Percentiles rank a stretch among this genome's conserved stretches.
These are phyloP conservation scores for Phania funesta DNA, from an alignment of 2,888 invertebrate species.

Conservation along the genomic window DNA sequence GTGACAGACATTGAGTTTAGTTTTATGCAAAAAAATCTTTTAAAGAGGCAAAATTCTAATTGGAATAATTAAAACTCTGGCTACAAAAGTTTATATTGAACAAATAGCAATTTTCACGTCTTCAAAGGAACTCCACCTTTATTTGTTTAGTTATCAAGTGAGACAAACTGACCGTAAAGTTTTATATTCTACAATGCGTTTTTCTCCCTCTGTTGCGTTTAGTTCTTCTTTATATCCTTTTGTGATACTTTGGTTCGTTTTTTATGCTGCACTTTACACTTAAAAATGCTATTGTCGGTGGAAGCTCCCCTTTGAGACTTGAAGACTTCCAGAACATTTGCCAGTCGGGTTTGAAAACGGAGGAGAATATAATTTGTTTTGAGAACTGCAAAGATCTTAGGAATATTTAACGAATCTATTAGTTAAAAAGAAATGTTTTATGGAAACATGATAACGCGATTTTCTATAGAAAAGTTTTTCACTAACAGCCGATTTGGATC, in stretches of 20 bases:
- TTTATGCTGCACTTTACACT: too few relatives aligned
- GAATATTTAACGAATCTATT: too few relatives aligned
- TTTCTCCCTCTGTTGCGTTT: background rate
- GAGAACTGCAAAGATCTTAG: too few relatives aligned
- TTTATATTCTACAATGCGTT: background rate
- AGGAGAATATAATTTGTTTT: too few relatives aligned
- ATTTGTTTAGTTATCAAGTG: background rate
- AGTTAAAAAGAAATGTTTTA: background rate
- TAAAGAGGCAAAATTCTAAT: background rate
- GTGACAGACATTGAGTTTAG: background rate
- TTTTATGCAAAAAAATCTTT: background rate
- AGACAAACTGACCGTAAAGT: background rate
- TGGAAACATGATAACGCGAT: too few relatives aligned
- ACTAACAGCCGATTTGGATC: too few relatives aligned
- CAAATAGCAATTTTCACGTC: background rate
- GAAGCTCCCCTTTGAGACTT: background rate
- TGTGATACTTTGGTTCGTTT: background rate
- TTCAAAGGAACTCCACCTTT: constrained; percentile 7
- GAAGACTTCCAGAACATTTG: background rate
- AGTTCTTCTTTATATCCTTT: background rate
- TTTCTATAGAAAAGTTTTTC: too few relatives aligned
- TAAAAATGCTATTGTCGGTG: constrained; percentile 47
- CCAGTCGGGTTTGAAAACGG: background rate
- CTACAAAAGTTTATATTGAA: background rate
- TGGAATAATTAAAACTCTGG: background rate